Conservation (phyloP, 2,888 invertebrate species). For the Ethmia dodecea region DNA sequence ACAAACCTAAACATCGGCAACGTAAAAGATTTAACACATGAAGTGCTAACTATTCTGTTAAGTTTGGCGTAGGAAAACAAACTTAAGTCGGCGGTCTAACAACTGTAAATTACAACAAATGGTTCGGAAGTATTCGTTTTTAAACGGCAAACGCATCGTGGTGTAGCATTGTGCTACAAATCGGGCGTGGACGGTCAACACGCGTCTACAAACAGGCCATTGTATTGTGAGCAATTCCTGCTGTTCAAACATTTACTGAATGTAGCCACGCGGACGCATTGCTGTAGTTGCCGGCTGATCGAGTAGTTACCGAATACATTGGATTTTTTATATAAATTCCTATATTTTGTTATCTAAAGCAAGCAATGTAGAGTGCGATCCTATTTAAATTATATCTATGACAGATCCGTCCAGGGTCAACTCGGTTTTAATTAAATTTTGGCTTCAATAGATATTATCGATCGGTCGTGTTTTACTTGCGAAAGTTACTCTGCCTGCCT, state of each 20-base stretch:
- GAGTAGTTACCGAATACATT: no score
- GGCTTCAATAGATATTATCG: no score
- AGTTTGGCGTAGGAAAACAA: conserved; percentile 25
- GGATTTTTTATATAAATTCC: no score
- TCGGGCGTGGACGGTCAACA: conserved; percentile 20
- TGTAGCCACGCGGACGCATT: no score
- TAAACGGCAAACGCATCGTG: conserved; percentile 1
- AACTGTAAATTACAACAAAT: neutral
- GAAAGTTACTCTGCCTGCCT: no score
- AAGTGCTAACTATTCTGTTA: conserved; percentile 41
- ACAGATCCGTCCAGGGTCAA: no score
- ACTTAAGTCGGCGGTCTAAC: conserved; percentile 4
- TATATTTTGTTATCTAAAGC: no score
- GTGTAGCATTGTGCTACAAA: conserved; percentile 19
- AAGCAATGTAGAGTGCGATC: no score
- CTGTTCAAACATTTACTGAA: conserved; percentile 36
- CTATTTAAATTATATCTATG: no score
- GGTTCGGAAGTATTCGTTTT: neutral
- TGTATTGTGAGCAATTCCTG: conserved; percentile 31
- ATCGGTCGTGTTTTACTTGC: no score
- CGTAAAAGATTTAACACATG: conserved; percentile 30
- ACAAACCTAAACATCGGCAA: conserved; percentile 26
- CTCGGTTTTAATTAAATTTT: no score
- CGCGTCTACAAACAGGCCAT: conserved; percentile 23
- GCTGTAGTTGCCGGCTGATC: no score